phyloP scores from a whole-genome alignment of 2,797 vertebrate genomes.

The Acestrorhynchus altus region DNA sequence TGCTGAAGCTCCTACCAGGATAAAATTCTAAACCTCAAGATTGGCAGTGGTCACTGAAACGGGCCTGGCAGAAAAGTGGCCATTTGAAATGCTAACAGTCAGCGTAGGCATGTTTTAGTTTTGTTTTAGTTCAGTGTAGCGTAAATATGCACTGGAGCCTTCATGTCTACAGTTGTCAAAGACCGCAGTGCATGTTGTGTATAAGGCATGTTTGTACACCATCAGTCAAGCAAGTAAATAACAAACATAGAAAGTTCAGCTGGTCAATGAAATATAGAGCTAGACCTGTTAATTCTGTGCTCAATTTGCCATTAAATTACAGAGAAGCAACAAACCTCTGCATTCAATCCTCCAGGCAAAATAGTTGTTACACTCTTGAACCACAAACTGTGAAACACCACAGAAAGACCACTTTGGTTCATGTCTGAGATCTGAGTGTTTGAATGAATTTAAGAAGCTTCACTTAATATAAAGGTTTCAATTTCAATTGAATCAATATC shows the following conservation, averaged over 20 bases:
- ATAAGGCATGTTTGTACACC: not conserved
- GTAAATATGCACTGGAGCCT: constrained; percentile 36
- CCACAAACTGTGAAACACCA: too few species aligned
- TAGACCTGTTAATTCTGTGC: constrained; percentile 24
- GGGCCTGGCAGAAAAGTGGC: constrained; percentile 19
- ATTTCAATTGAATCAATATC: too few species aligned
- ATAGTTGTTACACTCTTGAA: not conserved
- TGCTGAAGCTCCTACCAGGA: constrained; percentile 11
- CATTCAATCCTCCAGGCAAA: not conserved
- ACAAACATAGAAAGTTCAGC: constrained; percentile 29
- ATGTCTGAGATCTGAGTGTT: too few species aligned
- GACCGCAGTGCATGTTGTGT: constrained; percentile 8
- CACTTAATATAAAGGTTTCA: too few species aligned
- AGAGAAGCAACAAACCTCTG: constrained; percentile 1
- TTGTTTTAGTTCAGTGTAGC: constrained; percentile 18
- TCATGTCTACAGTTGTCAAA: constrained; percentile 39
- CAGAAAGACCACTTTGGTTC: too few species aligned
- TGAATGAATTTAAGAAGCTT: too few species aligned
- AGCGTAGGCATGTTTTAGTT: constrained; percentile 4
- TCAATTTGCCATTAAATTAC: constrained; percentile 36
- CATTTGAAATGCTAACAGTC: constrained; percentile 11
- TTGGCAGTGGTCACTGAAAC: constrained; percentile 60
- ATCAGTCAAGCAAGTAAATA: not conserved
- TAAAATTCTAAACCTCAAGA: constrained; percentile 73
- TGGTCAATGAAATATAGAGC: constrained; percentile 4